A percentile compares a stretch with the other conserved stretches of the same genome.
These are phyloP conservation scores for Seriola quinqueradiata DNA, from an alignment of 2,113 vertebrate species.

Conservation along the genomic window DNA sequence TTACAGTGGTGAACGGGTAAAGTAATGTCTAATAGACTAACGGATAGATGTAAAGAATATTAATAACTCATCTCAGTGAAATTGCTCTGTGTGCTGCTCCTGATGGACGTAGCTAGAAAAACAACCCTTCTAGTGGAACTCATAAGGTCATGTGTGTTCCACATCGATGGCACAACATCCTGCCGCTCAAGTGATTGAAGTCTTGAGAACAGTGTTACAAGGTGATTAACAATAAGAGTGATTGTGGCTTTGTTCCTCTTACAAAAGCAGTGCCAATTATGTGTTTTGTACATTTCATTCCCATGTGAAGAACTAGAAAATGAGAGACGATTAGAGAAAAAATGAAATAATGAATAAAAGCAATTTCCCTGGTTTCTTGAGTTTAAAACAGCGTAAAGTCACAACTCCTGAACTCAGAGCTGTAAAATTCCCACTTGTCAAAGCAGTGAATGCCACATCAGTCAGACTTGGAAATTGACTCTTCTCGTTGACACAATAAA, in stretches of 20 bases:
- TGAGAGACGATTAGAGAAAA: background rate
- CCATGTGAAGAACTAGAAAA: background rate
- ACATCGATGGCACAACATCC: slow-evolving; percentile 34
- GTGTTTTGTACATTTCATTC: slow-evolving; percentile 6
- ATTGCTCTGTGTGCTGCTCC: background rate
- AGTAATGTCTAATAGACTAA: background rate
- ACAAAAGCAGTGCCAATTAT: background rate
- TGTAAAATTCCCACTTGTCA: background rate
- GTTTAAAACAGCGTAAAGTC: slow-evolving; percentile 1
- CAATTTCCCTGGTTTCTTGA: background rate
- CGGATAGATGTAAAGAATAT: no score
- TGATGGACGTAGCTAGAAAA: background rate
- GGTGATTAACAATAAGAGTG: slow-evolving; percentile 6
- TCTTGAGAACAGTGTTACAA: background rate
- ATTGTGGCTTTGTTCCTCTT: background rate
- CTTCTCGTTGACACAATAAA: background rate
- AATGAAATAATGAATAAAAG: background rate
- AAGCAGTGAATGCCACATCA: slow-evolving; percentile 9
- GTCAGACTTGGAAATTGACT: background rate
- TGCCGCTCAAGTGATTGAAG: slow-evolving; percentile 15
- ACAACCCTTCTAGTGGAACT: slow-evolving; percentile 19
- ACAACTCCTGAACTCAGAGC: background rate
- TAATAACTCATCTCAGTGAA: background rate
- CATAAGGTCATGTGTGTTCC: background rate
- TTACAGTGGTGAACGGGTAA: background rate